Evolutionary conservation across 2,888 invertebrate genomes (phyloP), one percentile per base, ranked within the genome.

Genomic region (Agrochola circellaris): DNA sequence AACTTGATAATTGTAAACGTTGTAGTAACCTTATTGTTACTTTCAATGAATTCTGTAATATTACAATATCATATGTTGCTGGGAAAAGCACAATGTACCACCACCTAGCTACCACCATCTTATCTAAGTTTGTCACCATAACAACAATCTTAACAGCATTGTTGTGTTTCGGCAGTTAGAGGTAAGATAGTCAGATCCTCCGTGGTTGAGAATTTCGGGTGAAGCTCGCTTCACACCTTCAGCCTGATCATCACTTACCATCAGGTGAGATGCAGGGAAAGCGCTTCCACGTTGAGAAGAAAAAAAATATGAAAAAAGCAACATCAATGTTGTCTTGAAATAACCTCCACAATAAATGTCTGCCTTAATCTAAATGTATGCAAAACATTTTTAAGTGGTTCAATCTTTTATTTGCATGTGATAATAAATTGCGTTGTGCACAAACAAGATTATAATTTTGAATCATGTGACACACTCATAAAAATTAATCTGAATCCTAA

Each of bases 301-400:
- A 45, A 4, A 45, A 13, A 45, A 3, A 45, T 38, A 61, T 23
- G 15, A 56, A 67, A 67, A 61, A 51, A 73, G 30, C 56, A 71
- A 48, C 13, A 60, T 34, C 54, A 62, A 76, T 51, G 20, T 68
- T 68, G 62, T 75, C 69, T 82, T 66, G 5, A 73, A 62, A 78
- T 34, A 69, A 75, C 58, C 74, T 70, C 38, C 9, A 45, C 73
- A 67, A 80, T 81, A 81, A 78, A 84, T 71, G 42, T 75, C 26
- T 65, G 72, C 15, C 17, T 73, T 64, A 56, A 86, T 78, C 54
- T 69, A 72, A 81, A 87, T 79, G 34, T 68, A 83, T 81, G 86
- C 79, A 80, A 88, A 87, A 81, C 45, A 51, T 65, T 74, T 78
- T 77, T 65, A 77, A 77, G 69, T 77, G 77, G 69, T 77, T 73